Base-by-base conservation (phyloP, 1,140 invertebrate genomes). In the Neodiprion lecontei region DNA sequence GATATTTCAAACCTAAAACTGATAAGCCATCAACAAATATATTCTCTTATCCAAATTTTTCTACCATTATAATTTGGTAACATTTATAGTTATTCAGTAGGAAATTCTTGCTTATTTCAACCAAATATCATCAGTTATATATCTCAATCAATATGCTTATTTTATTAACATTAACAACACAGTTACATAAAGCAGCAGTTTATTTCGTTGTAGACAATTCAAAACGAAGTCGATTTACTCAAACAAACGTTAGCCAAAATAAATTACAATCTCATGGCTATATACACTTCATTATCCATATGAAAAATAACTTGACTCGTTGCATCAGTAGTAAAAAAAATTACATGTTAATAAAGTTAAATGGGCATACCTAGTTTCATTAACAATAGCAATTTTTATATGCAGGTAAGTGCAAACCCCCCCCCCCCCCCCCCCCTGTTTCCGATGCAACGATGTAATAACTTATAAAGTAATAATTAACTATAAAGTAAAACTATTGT, bases 151-250 rank as follows among this genome's bases (percentile, higher is more conserved):
- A 40, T 40, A 40, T 40, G 28, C 28, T 40, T 40, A 40, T 40
- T 40, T 40, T 40, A 61, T 61, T 61, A 61, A 69, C 40, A 69
- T 23, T 69, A 69, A 69, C 67, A 23, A 21, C 67, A 69, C 21
- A 23, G 67, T 69, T 14, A 69, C 67, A 69, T 69, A 71, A 71
- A 71, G 48, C 48, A 71, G 40, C 48, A 48, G 70, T 71, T 71
- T 49, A 71, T 71, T 71, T 71, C 70, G 70, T 71, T 71, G 70
- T 71, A 71, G 21, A 48, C 70, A 50, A 47, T 47, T 71, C 47
- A 12, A 50, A 71, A 50, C 17, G 12, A 71, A 71, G 48, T 17
- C 48, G 47, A 71, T 47, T 48, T 40, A 40, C 21, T 47, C 10
- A 71, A 71, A 71, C 48, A 17, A 49, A 71, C 21, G 47, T 50